Base-by-base conservation (phyloP, 1,140 invertebrate genomes). In the Nymphalis io region DNA sequence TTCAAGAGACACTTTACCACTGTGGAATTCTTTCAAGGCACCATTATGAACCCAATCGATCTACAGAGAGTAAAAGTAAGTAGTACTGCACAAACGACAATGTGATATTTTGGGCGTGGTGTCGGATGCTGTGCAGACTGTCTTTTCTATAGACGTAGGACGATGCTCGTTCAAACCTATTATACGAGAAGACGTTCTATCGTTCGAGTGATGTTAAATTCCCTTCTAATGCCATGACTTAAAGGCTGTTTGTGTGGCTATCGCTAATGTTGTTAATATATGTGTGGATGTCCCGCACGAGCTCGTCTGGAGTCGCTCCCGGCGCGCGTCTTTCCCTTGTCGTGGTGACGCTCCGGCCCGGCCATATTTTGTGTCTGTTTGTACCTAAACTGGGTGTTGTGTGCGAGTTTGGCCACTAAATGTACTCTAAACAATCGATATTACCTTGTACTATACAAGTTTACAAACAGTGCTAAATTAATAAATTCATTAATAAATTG, bases 1-100 rank as follows among this genome's bases (percentile, higher is more conserved):
- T 98, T 99, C 95, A 99, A 99, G 94, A 95, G 98, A 93, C 98
- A 99, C 95, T 99, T 99, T 95, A 99, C 98, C 84, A 99, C 98
- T 89, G 98, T 99, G 93, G 98, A 99, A 94, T 99, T 99, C 95
- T 99, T 99, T 95, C 98, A 99, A 95, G 98, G 98, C 93, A 98
- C 98, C 93, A 99, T 99, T 92, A 99, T 99, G 98, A 99, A 99
- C 94, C 98, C 98, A 89, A 98, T 99, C 94, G 98, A 99, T 94
- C 96, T 99, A 73, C 97, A 99, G 93, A 95, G 98, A 94, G 98
- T 99, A 82, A 99, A 99, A 97, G 98, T 99, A 96, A 97, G 89
- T 91, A 91, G 80, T 80, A 80, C 75, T 83, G 82, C 78, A 83
- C 79, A 80, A 75, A 75, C 76, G 75, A 75, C 73, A 73, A 79